Percentiles rank a stretch among this genome's conserved stretches.
Conservation (phyloP, 2,797 vertebrate genomes). For the Hippopotamyrus pictus region DNA sequence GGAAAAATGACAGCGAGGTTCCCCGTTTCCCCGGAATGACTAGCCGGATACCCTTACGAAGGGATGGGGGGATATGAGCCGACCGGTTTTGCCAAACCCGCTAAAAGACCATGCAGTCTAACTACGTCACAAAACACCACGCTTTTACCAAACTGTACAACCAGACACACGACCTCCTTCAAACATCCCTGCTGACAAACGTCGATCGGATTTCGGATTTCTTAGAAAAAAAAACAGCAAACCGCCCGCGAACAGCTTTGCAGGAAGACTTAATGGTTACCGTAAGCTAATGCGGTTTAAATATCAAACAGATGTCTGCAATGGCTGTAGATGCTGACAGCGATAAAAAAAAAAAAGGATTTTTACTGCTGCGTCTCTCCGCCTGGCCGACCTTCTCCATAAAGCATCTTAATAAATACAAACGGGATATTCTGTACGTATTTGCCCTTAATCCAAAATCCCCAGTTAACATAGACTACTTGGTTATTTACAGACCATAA, state of each 20-base stretch:
- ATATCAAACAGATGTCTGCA: conserved; percentile 1
- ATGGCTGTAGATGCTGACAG: not conserved
- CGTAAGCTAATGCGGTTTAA: not conserved
- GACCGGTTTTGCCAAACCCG: not conserved
- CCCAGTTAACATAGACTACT: not conserved
- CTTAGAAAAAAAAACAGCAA: not conserved
- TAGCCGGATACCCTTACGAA: not conserved
- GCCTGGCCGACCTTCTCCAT: not conserved
- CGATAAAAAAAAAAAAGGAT: not conserved
- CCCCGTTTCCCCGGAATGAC: not conserved
- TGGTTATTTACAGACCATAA: not conserved
- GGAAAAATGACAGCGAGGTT: not conserved
- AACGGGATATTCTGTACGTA: not conserved
- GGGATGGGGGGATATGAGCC: not conserved
- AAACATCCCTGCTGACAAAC: not conserved
- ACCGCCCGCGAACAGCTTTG: not conserved
- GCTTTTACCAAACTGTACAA: not conserved
- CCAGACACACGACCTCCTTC: not conserved
- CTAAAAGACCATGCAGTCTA: not conserved
- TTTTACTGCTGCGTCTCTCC: not conserved
- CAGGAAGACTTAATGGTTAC: not conserved
- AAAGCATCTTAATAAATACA: not conserved
- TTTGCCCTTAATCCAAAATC: not conserved
- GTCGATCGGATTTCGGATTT: not conserved
- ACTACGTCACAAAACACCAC: not conserved